Evolutionary conservation across 2,888 invertebrate genomes (phyloP), one percentile per base, ranked within the genome.

Genomic region (Chironomus tentans): DNA sequence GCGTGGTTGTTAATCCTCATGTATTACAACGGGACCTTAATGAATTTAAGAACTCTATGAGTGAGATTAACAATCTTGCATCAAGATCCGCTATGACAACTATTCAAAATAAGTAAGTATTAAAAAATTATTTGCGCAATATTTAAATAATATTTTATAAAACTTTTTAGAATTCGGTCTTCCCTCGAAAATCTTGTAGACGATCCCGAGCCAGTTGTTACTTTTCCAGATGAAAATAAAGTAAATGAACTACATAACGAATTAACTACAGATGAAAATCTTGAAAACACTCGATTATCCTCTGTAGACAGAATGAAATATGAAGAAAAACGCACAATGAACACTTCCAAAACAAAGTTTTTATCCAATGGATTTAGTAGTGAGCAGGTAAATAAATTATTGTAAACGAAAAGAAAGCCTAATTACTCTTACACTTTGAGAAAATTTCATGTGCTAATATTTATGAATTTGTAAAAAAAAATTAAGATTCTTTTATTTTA

Each of bases 321-420:
- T 82, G 92, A 94, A 83, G 92, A 94, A 83, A 93, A 93, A 81
- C 89, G 92, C 79, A 90, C 90, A 83, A 91, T 92, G 78, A 92
- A 92, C 76, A 91, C 92, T 77, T 89, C 89, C 46, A 89, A 90
- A 79, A 92, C 92, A 0, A 91, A 93, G 83, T 92, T 93, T 48
- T 88, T 93, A 21, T 90, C 91, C 77, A 94, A 94, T 81, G 92
- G 92, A 78, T 92, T 89, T 83, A 93, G 92, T 83, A 91, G 93
- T 46, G 91, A 92, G 82, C 89, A 91, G 84, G 90, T 85, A 82
- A 89, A 76, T 12, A 24, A 21, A 24, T 24, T 24, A 24, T 3
- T 3, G 22, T 24, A 24, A 24, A 24, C n/a, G 22, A 2, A 24
- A 24, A 24, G 2, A 24, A 24, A 24, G n/a, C 22, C 22, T 24